Evolutionary conservation across 2,797 vertebrate species (phyloP).

Genomic region (Neoniphon sammara): DNA sequence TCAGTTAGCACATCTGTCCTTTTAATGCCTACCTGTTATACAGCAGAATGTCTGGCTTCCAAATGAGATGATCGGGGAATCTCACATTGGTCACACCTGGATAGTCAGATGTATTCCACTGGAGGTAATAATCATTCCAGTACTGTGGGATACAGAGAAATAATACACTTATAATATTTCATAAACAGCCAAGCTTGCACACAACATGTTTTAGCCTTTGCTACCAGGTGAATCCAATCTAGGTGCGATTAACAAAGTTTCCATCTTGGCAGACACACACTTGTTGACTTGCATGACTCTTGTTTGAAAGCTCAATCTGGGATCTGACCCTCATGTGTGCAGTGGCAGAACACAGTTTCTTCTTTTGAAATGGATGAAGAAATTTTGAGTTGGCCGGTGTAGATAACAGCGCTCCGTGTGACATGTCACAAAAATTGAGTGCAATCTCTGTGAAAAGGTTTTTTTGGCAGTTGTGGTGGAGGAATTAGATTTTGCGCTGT

Average conservation of each 20-base stretch:
- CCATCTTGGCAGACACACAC: background rate
- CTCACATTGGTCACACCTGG: constrained; percentile 90
- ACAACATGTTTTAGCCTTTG: background rate
- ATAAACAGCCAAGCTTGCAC: background rate
- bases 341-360: background rate
- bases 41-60: constrained; percentile 97
- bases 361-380: background rate
- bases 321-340: constrained; percentile 3
- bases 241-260: background rate
- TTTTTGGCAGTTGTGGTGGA: background rate
- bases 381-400: constrained; percentile 19
- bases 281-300: background rate
- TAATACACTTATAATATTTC: constrained; percentile 1
- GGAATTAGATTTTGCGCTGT: too few relatives aligned
- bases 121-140: constrained; percentile 91
- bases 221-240: constrained; percentile 2
- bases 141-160: constrained; percentile 78
- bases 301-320: background rate
- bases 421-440: background rate
- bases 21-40: constrained; percentile 91
- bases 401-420: constrained; percentile 1
- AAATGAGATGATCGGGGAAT: constrained; percentile 91
- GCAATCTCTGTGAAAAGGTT: constrained; percentile 2
- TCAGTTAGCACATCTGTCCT: constrained; percentile 1
- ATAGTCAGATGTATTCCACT: constrained; percentile 90